Evolutionary conservation across 1,140 invertebrate species (phyloP).

Genomic region (Heliothis subflexa): DNA sequence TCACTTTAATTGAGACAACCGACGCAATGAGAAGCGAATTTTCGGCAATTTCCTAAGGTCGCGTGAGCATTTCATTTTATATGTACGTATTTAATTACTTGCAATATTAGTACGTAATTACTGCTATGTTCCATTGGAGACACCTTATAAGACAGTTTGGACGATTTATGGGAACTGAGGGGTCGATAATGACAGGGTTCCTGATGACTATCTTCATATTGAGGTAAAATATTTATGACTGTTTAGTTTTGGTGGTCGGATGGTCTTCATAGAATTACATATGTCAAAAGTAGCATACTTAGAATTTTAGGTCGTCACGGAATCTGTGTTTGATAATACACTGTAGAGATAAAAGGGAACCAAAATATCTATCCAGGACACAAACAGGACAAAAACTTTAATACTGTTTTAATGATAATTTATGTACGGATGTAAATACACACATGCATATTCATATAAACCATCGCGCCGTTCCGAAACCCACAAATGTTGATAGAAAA

Average conservation of each 20-base stretch:
- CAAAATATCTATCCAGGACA: neutral
- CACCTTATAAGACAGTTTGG: neutral
- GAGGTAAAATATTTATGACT: too few relatives aligned
- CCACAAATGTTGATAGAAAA: slow-evolving; percentile 39
- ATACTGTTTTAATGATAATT: slow-evolving; percentile 13
- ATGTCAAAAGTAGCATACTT: too few relatives aligned
- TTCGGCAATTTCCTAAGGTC: slow-evolving; percentile 58
- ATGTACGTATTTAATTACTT: slow-evolving; percentile 33
- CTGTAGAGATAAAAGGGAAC: too few relatives aligned
- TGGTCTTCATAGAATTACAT: too few relatives aligned
- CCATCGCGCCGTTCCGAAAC: slow-evolving; percentile 23
- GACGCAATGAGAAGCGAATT: slow-evolving; percentile 59
- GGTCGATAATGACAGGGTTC: neutral
- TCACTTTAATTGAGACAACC: slow-evolving; percentile 58
- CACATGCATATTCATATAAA: slow-evolving; percentile 18
- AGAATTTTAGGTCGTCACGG: too few relatives aligned
- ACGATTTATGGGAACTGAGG: neutral
- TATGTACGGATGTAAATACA: slow-evolving; percentile 21
- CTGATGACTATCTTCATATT: neutral
- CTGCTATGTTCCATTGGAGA: slow-evolving; percentile 14
- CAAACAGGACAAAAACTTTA: slow-evolving; percentile 20
- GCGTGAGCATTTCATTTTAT: slow-evolving; percentile 49
- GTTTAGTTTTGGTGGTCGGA: too few relatives aligned
- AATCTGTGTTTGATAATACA: too few relatives aligned
- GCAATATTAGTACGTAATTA: slow-evolving; percentile 47